phyloP scores from a whole-genome alignment of 2,113 vertebrate species.

The Phalacrocorax brasilianus region DNA sequence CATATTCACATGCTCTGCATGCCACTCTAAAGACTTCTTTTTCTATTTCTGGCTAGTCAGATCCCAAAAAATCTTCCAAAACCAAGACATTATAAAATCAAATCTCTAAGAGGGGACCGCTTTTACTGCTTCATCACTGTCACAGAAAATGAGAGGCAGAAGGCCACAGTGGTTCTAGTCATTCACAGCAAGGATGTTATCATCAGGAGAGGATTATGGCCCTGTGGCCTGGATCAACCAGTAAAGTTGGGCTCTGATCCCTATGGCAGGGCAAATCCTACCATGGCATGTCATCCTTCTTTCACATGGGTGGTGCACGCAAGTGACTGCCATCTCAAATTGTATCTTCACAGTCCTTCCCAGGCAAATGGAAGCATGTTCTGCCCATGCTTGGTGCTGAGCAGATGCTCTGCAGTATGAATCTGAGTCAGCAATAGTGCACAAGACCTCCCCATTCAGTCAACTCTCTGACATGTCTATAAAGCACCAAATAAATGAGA shows the following conservation, averaged over 20 bases:
- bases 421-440: not conserved
- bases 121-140: not conserved
- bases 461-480: not conserved
- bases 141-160: slow-evolving; percentile 21
- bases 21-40: not conserved
- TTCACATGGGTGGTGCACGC: not conserved
- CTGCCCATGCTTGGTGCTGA: not conserved
- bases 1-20: not conserved
- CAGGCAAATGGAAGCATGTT: not conserved
- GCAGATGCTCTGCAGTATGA: not conserved
- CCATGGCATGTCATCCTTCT: not conserved
- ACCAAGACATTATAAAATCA: not conserved
- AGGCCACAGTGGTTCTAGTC: not conserved
- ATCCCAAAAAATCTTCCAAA: slow-evolving; percentile 10
- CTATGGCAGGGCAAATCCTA: not conserved
- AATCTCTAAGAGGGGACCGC: not conserved
- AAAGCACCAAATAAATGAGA: not conserved
- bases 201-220: not conserved
- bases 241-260: not conserved
- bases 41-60: slow-evolving; percentile 20
- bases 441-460: not conserved
- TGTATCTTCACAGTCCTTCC: not conserved
- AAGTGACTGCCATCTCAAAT: not conserved
- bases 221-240: not conserved
- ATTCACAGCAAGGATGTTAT: not conserved